These are phyloP conservation scores for Autographa gamma DNA, from an alignment of 2,888 invertebrate genomes.

Conservation along the genomic window DNA sequence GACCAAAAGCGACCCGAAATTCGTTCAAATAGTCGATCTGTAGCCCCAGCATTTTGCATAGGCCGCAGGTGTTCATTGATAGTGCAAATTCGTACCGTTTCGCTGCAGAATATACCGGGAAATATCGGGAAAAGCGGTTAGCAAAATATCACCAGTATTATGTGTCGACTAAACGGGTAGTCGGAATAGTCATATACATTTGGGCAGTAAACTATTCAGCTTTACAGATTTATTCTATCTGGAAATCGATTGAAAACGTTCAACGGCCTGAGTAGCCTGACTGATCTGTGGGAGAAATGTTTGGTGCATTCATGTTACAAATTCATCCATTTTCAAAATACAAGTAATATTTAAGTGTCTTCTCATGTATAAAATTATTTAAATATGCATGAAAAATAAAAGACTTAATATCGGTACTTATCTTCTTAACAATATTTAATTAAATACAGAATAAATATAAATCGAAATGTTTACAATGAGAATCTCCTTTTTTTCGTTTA, in stretches of 20 bases:
- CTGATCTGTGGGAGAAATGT: neutral
- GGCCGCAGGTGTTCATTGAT: conserved; percentile 36
- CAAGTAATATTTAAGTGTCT: neutral
- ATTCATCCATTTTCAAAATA: neutral
- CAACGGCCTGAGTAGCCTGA: neutral
- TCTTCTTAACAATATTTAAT: no score
- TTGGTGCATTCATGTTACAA: neutral
- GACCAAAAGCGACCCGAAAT: conserved; percentile 14
- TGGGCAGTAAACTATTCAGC: neutral
- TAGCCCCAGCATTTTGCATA: conserved; percentile 13
- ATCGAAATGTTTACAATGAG: no score
- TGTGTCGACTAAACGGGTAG: neutral
- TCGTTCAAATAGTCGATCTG: conserved; percentile 30
- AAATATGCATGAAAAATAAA: no score
- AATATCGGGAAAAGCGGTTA: conserved; percentile 23
- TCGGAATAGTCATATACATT: conserved; percentile 1
- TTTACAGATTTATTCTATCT: neutral
- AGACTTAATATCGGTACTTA: no score
- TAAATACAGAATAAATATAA: neutral
- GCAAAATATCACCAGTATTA: conserved; percentile 11
- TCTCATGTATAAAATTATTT: no score
- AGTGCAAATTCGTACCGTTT: conserved; percentile 24
- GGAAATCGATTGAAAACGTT: neutral
- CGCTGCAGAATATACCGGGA: conserved; percentile 12
- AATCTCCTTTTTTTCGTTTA: no score